These are phyloP conservation scores for Platycercus adscitus DNA, from an alignment of 2,113 vertebrate genomes.

Conservation along the genomic window DNA sequence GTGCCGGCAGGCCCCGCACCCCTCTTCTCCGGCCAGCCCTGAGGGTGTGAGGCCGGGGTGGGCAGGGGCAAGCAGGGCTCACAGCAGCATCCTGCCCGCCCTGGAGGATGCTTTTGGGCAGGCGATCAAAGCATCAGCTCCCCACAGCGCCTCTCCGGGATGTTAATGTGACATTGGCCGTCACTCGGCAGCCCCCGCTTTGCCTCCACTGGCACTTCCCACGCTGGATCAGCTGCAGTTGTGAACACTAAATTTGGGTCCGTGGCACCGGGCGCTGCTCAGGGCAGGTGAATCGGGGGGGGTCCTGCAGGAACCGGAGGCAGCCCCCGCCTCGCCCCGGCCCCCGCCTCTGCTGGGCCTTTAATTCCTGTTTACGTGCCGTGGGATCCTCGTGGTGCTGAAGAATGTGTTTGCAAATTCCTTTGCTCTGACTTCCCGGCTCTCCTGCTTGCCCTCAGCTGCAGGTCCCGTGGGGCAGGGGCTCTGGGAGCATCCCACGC, in stretches of 20 bases:
- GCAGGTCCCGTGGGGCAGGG: background rate
- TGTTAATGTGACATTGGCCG: background rate
- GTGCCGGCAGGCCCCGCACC: background rate
- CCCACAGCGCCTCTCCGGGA: background rate
- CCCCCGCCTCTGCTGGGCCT: background rate
- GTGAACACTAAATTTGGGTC: fast-evolving
- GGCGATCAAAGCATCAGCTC: background rate
- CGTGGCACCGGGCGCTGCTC: fast-evolving
- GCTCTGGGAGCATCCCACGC: background rate
- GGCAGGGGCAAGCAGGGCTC: background rate
- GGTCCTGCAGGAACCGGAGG: background rate
- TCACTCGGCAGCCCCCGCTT: background rate
- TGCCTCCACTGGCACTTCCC: background rate
- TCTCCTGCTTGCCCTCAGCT: background rate
- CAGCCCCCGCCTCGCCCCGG: background rate
- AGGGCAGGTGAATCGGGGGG: background rate
- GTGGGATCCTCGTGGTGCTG: conserved; percentile 18
- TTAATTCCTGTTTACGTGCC: conserved; percentile 23
- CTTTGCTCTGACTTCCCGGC: conserved; percentile 60
- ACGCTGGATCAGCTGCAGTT: fast-evolving
- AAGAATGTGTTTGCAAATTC: conserved; percentile 71
- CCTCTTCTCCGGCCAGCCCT: conserved; percentile 28
- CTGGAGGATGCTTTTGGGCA: background rate
- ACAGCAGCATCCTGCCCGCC: background rate
- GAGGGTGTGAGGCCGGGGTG: background rate